A percentile compares a stretch with the other conserved stretches of the same genome.
These are phyloP conservation scores for Monochamus saltuarius DNA, from an alignment of 1,140 invertebrate species.

Conservation along the genomic window DNA sequence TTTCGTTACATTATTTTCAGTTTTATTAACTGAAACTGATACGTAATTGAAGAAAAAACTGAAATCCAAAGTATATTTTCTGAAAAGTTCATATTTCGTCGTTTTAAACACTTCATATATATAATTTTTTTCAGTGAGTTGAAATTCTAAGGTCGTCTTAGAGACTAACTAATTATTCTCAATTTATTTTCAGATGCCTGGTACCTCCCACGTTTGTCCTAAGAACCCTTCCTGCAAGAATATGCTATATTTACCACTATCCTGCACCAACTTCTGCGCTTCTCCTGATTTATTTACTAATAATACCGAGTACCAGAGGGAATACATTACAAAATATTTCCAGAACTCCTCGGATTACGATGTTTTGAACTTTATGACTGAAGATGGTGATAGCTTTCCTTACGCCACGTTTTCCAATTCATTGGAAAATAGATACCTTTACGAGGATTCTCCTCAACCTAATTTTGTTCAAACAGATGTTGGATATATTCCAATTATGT, in stretches of 20 bases:
- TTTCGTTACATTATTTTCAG: too few species aligned
- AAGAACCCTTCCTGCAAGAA: slow-evolving; percentile 2
- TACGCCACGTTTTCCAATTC: slow-evolving; percentile 26
- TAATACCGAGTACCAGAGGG: slow-evolving; percentile 28
- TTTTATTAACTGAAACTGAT: too few species aligned
- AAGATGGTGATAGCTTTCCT: slow-evolving; percentile 29
- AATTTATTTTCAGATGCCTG: slow-evolving; percentile 2
- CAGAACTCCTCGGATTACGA: slow-evolving; percentile 32
- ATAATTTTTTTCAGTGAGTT: too few species aligned
- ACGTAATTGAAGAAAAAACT: too few species aligned
- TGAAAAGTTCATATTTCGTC: too few species aligned
- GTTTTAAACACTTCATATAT: too few species aligned
- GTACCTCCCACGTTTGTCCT: not conserved
- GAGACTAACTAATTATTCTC: too few species aligned
- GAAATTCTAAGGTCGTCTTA: too few species aligned
- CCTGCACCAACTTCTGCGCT: slow-evolving; percentile 22
- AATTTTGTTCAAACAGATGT: slow-evolving; percentile 13
- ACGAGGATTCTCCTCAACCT: slow-evolving; percentile 7
- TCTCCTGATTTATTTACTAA: slow-evolving; percentile 31
- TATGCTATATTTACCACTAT: slow-evolving; percentile 27
- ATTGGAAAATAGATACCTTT: not conserved
- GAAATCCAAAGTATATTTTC: too few species aligned
- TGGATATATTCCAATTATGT: slow-evolving; percentile 9
- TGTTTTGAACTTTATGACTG: slow-evolving; percentile 24
- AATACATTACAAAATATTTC: slow-evolving; percentile 35